A percentile compares a stretch with the other conserved stretches of the same genome.
Conservation (phyloP, 2,888 invertebrate species). For the Rutpela maculata region DNA sequence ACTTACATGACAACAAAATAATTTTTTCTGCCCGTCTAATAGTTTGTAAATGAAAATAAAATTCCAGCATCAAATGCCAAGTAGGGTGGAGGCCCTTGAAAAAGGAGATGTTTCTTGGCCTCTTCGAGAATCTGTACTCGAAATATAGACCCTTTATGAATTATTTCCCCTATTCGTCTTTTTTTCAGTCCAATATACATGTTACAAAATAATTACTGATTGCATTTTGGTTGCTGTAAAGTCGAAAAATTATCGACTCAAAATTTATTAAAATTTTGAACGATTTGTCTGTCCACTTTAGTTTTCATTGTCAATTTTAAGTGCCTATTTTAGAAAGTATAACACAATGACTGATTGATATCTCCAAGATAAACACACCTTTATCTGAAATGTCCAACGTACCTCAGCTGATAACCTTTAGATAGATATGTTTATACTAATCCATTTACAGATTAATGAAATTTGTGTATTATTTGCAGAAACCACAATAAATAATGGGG, state of each 20-base stretch:
- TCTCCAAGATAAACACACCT: constrained; percentile 30
- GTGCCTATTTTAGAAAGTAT: constrained; percentile 8
- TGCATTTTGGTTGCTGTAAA: too few species aligned
- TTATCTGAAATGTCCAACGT: constrained; percentile 29
- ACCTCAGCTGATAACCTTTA: constrained; percentile 37
- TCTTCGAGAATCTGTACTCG: too few species aligned
- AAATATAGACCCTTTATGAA: too few species aligned
- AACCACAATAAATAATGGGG: constrained; percentile 4
- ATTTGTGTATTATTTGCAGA: constrained; percentile 32
- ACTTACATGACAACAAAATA: too few species aligned
- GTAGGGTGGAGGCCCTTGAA: too few species aligned
- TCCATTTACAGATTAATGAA: constrained; percentile 28
- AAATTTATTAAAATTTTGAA: neutral
- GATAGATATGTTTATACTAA: constrained; percentile 34
- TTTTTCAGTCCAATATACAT: too few species aligned
- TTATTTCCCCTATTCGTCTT: too few species aligned
- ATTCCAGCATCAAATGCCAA: too few species aligned
- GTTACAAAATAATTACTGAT: too few species aligned
- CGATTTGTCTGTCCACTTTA: constrained; percentile 1
- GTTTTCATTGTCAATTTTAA: constrained; percentile 8
- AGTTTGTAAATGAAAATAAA: too few species aligned
- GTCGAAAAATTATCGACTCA: neutral
- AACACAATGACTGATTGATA: constrained; percentile 33
- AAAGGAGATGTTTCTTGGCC: too few species aligned
- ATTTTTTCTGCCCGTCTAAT: too few species aligned